Conservation (phyloP, 2,797 vertebrate species). For the Masticophis lateralis region DNA sequence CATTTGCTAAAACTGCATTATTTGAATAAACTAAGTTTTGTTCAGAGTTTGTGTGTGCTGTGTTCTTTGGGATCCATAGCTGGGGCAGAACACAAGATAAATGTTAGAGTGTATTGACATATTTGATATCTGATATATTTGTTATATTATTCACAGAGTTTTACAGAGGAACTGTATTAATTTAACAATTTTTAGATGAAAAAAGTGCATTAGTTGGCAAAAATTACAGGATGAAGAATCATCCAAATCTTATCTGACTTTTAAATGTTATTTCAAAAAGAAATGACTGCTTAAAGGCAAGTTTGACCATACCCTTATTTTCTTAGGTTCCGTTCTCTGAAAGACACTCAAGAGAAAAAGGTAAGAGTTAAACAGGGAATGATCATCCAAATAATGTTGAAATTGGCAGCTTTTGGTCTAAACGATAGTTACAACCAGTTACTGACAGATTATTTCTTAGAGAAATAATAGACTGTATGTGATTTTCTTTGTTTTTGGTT, state of each 20-base stretch:
- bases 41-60: too few relatives aligned
- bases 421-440: not conserved
- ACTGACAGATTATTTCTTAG: not conserved
- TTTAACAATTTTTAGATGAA: not conserved
- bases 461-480: not conserved
- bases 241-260: not conserved
- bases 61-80: too few relatives aligned
- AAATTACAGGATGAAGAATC: not conserved
- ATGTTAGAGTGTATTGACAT: not conserved
- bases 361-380: not conserved
- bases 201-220: not conserved
- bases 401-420: not conserved
- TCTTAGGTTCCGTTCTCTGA: not conserved
- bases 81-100: not conserved
- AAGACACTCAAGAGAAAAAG: not conserved
- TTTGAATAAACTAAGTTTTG: too few relatives aligned
- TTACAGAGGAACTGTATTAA: not conserved
- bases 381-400: not conserved
- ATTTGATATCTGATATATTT: not conserved
- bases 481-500: constrained; percentile 27
- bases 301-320: not conserved
- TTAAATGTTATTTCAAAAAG: not conserved
- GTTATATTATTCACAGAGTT: not conserved
- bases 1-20: too few relatives aligned
- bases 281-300: not conserved